phyloP scores from a whole-genome alignment of 1,140 invertebrate genomes.

The Drosophila jambulina region DNA sequence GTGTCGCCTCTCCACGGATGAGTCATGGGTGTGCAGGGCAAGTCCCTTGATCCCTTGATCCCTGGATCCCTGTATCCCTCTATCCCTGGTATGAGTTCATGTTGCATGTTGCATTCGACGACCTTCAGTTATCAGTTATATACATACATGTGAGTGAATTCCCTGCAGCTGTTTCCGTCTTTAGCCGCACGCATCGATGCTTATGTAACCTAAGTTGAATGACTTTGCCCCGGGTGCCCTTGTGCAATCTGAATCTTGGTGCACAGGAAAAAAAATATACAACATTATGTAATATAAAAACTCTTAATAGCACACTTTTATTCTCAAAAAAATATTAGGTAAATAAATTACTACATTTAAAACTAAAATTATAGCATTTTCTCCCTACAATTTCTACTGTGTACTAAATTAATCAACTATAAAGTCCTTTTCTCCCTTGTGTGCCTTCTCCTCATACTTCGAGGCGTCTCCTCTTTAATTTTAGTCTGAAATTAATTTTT shows the following conservation, averaged over 20 bases:
- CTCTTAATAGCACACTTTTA: neutral
- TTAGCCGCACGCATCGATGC: conserved; percentile 52
- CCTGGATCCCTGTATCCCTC: conserved; percentile 33
- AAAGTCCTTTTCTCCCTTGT: conserved; percentile 33
- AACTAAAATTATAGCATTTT: fast-evolving
- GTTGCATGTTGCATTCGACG: conserved; percentile 61
- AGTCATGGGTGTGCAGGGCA: conserved; percentile 44
- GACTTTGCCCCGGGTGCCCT: conserved; percentile 55
- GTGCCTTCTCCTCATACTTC: conserved; percentile 22
- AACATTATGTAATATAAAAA: neutral
- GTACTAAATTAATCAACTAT: conserved; percentile 58
- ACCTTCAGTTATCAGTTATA: conserved; percentile 57
- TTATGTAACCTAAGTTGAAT: conserved; percentile 75
- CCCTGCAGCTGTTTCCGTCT: conserved; percentile 44
- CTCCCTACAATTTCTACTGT: neutral
- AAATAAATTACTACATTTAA: neutral
- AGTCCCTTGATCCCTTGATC: conserved; percentile 52
- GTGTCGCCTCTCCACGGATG: conserved; percentile 17
- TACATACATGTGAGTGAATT: conserved; percentile 17
- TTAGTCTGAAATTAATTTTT: conserved; percentile 15
- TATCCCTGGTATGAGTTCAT: conserved; percentile 4
- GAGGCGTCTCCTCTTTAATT: conserved; percentile 28
- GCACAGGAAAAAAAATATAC: conserved; percentile 1
- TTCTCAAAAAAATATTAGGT: neutral
- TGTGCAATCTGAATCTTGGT: conserved; percentile 27